Evolutionary conservation across 2,888 invertebrate genomes (phyloP).

Genomic region (Macrosiphum euphorbiae): DNA sequence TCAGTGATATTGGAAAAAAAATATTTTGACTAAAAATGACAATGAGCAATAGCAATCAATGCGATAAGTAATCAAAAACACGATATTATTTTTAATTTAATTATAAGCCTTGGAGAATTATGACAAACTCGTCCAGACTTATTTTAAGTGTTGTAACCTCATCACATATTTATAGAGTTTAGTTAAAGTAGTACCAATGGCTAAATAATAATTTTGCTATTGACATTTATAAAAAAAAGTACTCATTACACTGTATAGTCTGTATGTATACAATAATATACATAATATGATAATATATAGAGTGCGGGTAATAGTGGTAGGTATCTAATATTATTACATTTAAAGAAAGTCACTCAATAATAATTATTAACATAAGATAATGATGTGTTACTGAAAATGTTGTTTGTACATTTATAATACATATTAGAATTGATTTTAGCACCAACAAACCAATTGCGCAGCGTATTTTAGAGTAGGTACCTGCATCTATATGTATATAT

Average conservation of each 20-base stretch:
- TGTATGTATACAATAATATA: neutral
- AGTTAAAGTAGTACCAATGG: neutral
- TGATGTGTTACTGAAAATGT: neutral
- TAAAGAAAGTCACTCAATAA: slow-evolving; percentile 26
- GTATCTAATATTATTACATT: neutral
- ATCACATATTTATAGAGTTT: neutral
- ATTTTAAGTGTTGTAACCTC: neutral
- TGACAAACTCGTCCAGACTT: neutral
- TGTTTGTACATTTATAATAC: neutral
- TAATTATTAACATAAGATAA: neutral
- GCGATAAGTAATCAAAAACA: neutral
- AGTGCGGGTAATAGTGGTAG: neutral
- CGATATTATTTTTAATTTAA: neutral
- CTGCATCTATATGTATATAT: neutral
- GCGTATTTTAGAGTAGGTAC: neutral
- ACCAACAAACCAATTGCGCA: neutral
- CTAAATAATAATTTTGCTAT: neutral
- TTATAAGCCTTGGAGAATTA: neutral
- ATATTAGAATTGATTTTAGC: neutral
- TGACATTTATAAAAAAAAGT: neutral
- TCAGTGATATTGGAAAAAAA: neutral
- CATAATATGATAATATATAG: neutral
- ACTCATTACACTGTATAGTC: neutral
- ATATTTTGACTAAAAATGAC: neutral
- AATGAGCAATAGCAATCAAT: neutral